Conservation (phyloP, 2,113 vertebrate genomes). For the Gasterosteus aculeatus region DNA sequence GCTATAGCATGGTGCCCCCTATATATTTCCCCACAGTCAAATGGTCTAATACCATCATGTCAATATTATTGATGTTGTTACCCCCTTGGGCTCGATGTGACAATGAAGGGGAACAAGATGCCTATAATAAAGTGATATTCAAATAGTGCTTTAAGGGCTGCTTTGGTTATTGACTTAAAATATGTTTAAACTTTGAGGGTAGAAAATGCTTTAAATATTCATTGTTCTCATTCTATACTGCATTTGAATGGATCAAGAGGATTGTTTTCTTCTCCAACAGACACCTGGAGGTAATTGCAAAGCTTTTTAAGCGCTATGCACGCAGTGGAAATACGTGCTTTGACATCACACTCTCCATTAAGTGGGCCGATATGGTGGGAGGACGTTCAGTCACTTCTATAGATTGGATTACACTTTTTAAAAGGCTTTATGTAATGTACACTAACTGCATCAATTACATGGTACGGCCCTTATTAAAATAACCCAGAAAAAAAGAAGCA, state of each 20-base stretch:
- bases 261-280: not conserved
- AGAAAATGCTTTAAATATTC: not conserved
- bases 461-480: not conserved
- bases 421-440: slow-evolving; percentile 1
- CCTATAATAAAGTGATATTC: not conserved
- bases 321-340: not conserved
- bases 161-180: not conserved
- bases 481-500: not conserved
- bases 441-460: not conserved
- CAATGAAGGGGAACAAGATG: not conserved
- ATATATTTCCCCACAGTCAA: not conserved
- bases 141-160: not conserved
- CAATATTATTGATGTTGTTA: not conserved
- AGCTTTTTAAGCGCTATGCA: not conserved
- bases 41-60: not conserved
- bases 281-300: not conserved
- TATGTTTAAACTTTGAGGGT: not conserved
- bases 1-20: not conserved
- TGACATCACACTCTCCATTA: slow-evolving; percentile 17
- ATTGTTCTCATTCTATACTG: not conserved
- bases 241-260: not conserved
- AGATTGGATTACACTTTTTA: slow-evolving; percentile 17
- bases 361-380: slow-evolving; percentile 28
- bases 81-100: not conserved
- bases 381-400: slow-evolving; percentile 15